phyloP scores from a whole-genome alignment of 2,888 invertebrate species.

The Melieria picta region DNA sequence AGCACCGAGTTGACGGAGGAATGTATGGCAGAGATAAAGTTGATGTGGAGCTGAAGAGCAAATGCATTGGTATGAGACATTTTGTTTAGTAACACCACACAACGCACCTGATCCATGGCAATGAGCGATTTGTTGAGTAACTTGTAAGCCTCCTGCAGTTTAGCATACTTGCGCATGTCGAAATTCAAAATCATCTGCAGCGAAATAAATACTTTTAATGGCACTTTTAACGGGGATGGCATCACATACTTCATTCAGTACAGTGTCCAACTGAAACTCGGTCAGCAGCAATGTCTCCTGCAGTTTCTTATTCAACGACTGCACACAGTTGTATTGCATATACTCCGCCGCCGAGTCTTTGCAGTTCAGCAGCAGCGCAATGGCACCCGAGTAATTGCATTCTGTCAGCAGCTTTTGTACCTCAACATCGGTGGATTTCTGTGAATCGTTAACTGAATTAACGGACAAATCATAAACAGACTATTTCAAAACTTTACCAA shows the following conservation, averaged over 20 bases:
- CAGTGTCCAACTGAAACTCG: constrained; percentile 89
- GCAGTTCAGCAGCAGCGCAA: constrained; percentile 88
- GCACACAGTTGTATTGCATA: constrained; percentile 90
- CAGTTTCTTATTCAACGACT: constrained; percentile 84
- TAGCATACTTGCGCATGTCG: constrained; percentile 81
- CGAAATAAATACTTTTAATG: background rate
- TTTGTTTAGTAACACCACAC: background rate
- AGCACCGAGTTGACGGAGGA: constrained; percentile 75
- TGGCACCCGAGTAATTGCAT: constrained; percentile 90
- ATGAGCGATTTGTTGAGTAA: constrained; percentile 90
- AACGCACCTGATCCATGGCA: constrained; percentile 80
- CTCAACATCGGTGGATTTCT: constrained; percentile 84
- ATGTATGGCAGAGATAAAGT: constrained; percentile 92
- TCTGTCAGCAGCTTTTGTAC: constrained; percentile 83
- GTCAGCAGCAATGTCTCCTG: constrained; percentile 92
- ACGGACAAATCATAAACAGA: background rate
- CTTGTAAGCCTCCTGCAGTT: constrained; percentile 87
- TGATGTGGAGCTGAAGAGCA: constrained; percentile 80
- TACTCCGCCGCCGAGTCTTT: constrained; percentile 86
- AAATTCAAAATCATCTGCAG: constrained; percentile 71
- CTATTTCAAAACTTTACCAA: constrained; percentile 62
- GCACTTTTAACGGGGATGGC: background rate
- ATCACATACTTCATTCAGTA: constrained; percentile 79
- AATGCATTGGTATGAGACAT: background rate
- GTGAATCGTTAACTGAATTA: constrained; percentile 36